Evolutionary conservation across 2,888 invertebrate genomes (phyloP).

Genomic region (Nymphalis urticae): DNA sequence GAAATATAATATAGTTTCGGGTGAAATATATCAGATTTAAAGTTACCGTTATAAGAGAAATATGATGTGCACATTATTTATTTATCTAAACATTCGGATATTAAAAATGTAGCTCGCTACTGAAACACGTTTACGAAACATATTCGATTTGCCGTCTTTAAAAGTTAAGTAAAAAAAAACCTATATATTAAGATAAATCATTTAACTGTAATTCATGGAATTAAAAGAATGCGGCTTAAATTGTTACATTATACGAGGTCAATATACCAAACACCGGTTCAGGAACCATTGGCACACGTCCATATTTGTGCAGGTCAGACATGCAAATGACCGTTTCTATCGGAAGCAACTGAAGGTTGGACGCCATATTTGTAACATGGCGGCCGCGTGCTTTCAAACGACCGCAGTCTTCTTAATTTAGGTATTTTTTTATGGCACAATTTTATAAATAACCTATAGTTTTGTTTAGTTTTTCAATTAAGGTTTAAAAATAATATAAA

Average conservation of each 20-base stretch:
- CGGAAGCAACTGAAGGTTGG: constrained; percentile 62
- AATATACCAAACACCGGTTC: constrained; percentile 37
- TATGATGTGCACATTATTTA: no score
- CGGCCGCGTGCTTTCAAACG: constrained; percentile 39
- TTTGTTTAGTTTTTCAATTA: background rate
- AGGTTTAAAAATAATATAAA: no score
- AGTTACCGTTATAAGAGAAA: no score
- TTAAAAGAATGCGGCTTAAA: constrained; percentile 23
- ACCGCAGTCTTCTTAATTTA: constrained; percentile 26
- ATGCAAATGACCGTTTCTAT: constrained; percentile 67
- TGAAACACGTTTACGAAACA: no score
- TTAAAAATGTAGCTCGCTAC: no score
- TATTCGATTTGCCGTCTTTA: background rate
- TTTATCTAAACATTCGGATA: no score
- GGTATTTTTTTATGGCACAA: background rate
- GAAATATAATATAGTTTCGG: no score
- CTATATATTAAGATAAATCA: background rate
- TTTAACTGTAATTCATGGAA: background rate
- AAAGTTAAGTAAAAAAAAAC: background rate
- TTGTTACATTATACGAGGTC: constrained; percentile 24
- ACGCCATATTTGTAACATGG: constrained; percentile 46
- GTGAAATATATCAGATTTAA: no score
- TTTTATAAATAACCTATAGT: background rate
- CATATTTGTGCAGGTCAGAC: constrained; percentile 51
- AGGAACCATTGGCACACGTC: constrained; percentile 49